Percentiles rank a stretch among this genome's conserved stretches.
Conservation (phyloP, 2,113 vertebrate species). For the Laticauda laticaudata region DNA sequence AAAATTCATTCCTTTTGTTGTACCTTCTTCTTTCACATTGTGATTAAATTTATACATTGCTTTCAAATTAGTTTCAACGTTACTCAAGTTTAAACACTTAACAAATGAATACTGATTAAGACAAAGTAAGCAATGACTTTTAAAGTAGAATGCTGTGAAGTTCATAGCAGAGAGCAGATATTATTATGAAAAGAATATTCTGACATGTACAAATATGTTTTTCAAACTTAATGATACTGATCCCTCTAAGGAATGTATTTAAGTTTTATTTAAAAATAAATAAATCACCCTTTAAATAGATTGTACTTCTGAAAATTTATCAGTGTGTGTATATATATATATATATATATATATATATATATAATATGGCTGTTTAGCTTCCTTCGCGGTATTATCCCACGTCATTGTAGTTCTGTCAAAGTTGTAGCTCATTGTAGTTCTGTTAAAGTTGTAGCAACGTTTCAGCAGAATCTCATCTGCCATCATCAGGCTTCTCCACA, state of each 20-base stretch:
- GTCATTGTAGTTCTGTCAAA: too few relatives aligned
- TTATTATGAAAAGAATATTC: neutral
- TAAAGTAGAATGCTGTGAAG: neutral
- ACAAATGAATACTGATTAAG: neutral
- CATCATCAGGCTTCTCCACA: too few relatives aligned
- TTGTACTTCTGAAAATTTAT: neutral
- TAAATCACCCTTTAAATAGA: neutral
- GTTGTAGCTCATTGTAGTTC: too few relatives aligned
- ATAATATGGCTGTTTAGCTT: too few relatives aligned
- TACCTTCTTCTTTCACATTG: neutral
- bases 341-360: too few relatives aligned
- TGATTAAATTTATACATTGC: neutral
- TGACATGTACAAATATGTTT: neutral
- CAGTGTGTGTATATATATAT: neutral
- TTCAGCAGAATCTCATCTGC: too few relatives aligned
- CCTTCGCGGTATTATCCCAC: too few relatives aligned
- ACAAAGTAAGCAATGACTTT: neutral
- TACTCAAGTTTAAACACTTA: neutral
- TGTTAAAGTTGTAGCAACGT: too few relatives aligned
- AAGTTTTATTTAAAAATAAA: neutral
- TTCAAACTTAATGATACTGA: neutral
- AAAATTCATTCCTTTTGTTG: neutral
- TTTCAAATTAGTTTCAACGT: neutral
- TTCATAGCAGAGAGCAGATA: neutral
- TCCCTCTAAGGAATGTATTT: neutral